Base-by-base conservation (phyloP, 1,140 invertebrate species). In the Drepana arcuata region DNA sequence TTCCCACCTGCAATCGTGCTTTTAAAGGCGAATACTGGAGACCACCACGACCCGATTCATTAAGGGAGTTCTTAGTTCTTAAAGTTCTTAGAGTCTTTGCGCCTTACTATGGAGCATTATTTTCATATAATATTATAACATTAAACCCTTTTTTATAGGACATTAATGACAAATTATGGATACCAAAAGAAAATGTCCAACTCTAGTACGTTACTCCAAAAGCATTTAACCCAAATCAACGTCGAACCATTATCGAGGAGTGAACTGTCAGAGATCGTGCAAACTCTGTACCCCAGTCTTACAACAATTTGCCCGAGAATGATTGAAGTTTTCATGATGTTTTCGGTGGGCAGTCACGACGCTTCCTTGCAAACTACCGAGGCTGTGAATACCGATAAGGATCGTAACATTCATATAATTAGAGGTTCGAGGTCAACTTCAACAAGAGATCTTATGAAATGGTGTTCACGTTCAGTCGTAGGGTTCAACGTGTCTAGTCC, bases 381-480 rank as follows among this genome's bases (percentile, higher is more conserved):
- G 32, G 34, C 55, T 32, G 45, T 53, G 13, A 34, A 49, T 28
- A 51, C 40, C 18, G 59, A 69, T 14, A 74, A 68, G 23, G 54
- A 73, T 15, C 58, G 45, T 16, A 62, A 65, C 40, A 15, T 69
- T 12, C 34, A 43, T 12, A 56, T 84, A 3, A 65, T 86, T 34
- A 77, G 84, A 62, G 86, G 85, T 14, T 87, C 87, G 2, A 85
- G 92, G 56, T 69, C 91, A 10, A 91, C 88, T 11, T 93, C 92
- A 1, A 93, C 92, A 0, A 89, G 96, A 52, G 97, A 99, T 87
- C 85, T 99, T 7, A 90, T 98, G 40, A 98, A 97, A 78, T 95
- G 95, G 90, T 98, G 95, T 66, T 84, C 88, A 7, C 86, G 96
- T 61, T 89, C 94, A 5, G 83, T 89, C 12, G 69, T 88, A 7